These are phyloP conservation scores for Mnemiopsis leidyi DNA, from an alignment of 37 sponge, comb jelly and placozoan species.

Conservation along the genomic window DNA sequence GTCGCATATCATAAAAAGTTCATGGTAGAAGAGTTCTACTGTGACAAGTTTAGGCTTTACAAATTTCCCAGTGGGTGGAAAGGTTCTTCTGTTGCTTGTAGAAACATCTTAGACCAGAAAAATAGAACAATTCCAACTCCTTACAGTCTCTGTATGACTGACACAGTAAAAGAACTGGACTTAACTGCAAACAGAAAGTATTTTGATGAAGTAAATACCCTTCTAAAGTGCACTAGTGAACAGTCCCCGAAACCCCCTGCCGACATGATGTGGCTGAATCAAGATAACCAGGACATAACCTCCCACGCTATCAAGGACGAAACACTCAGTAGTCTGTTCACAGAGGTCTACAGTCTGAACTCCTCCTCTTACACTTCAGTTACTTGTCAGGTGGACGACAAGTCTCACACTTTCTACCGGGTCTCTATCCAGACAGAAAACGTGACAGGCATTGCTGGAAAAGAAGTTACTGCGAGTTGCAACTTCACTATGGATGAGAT, in stretches of 20 bases:
- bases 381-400: background rate
- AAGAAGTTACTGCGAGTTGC: background rate
- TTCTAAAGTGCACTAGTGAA: background rate
- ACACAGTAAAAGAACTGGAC: background rate
- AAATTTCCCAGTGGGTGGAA: background rate
- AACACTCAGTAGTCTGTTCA: background rate
- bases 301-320: background rate
- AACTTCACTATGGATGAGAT: background rate
- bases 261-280: background rate
- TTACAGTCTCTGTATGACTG: constrained; percentile 6
- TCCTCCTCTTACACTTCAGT: background rate
- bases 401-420: background rate
- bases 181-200: background rate
- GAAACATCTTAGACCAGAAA: background rate
- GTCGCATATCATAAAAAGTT: background rate
- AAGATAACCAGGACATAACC: background rate
- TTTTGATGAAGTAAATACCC: background rate
- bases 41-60: constrained; percentile 2
- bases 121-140: background rate
- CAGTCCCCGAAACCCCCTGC: background rate
- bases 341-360: constrained; percentile 9
- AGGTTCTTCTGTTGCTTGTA: background rate
- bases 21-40: background rate
- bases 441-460: background rate
- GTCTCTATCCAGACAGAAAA: background rate